Evolutionary conservation across 2,113 vertebrate species (phyloP).

Genomic region (Crotalus horridus): DNA sequence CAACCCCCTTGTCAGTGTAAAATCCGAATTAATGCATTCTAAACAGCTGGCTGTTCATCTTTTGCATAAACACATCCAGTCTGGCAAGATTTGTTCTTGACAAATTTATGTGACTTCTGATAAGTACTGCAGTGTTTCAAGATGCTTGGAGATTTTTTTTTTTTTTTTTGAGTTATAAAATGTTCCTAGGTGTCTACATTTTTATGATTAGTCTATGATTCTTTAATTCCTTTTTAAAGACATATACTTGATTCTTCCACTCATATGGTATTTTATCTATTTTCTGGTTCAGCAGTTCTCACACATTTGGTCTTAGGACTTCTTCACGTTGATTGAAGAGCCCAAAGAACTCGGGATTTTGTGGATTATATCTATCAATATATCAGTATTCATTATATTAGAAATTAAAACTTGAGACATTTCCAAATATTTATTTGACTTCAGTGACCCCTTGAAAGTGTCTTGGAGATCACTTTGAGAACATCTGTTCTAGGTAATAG

Average conservation of each 20-base stretch:
- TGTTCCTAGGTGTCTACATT: not conserved
- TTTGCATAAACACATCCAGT: not conserved
- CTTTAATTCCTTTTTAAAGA: not conserved
- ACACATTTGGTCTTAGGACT: not conserved
- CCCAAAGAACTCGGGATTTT: not conserved
- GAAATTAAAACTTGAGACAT: not conserved
- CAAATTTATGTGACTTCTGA: not conserved
- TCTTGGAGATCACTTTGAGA: not conserved
- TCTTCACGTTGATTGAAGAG: not conserved
- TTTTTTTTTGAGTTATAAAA: not conserved
- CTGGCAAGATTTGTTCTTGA: not conserved
- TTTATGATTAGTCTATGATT: not conserved
- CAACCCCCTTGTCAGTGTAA: not conserved
- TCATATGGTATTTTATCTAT: not conserved
- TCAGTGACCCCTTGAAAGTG: not conserved
- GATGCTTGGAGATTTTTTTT: not conserved
- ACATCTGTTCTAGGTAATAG: not conserved
- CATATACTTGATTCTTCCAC: not conserved
- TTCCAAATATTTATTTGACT: not conserved
- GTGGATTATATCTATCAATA: not conserved
- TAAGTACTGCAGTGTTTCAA: not conserved
- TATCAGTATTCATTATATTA: not conserved
- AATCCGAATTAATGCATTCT: not conserved
- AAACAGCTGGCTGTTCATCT: not conserved
- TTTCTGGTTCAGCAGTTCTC: not conserved